Base-by-base conservation (phyloP, 2,797 vertebrate species). In the Echeneis naucrates region DNA sequence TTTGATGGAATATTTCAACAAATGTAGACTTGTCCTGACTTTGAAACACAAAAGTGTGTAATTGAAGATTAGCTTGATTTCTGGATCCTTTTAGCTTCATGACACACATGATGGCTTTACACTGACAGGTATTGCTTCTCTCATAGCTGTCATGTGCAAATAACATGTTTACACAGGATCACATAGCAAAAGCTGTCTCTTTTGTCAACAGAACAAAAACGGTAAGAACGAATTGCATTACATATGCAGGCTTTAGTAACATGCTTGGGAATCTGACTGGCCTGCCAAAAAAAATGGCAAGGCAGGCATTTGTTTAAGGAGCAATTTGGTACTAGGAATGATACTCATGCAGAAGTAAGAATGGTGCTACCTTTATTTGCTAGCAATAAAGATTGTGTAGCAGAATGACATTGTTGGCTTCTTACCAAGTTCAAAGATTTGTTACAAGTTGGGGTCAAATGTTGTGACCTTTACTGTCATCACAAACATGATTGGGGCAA, bases 311-410 rank as follows among this genome's bases (percentile, higher is more conserved):
- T 73, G 75, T 75, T 76, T 51, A 77, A 60, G 55, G 63, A 82
- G 44, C 8, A 6, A 63, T 81, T 77, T 77, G 67, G 73, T 72
- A 76, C 85, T 81, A 77, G 76, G 68, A 79, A 77, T 85, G 64
- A 72, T 75, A 75, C 63, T 33, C 75, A 83, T 75, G 85, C 64
- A 61, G 54, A 50, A 64, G 77, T 85, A 75, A 72, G 33, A 50
- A 44, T n/a, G 52, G 53, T 55, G 70, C 76, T 53, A 21, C 69
- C 72, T 84, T 83, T 86, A 80, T 87, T 75, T 81, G 47, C 52
- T 53, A 38, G 69, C 40, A 12, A 66, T 77, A 40, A 68, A 77
- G 72, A 84, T 80, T 83, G 69, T 68, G 38, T 27, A 42, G 57
- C 72, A 63, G 27, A 26, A 24, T 8, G 42, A 50, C 50, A 50